Percentiles rank a stretch among this genome's conserved stretches.
Conservation (phyloP, 2,888 invertebrate species). For the Cantharis flavilabris region DNA sequence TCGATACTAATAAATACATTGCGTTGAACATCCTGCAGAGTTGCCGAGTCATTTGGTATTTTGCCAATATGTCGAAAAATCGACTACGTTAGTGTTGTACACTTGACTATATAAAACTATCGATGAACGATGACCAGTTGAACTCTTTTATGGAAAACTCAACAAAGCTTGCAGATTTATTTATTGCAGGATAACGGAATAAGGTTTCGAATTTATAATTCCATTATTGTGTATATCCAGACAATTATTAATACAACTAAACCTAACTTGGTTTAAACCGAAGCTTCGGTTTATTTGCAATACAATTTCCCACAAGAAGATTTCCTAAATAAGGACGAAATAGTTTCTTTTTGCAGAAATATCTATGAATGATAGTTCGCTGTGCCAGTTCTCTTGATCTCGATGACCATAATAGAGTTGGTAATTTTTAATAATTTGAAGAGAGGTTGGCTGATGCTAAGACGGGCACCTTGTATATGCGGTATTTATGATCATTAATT, state of each 20-base stretch:
- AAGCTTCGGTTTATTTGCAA: too few relatives aligned
- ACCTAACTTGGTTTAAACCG: not conserved
- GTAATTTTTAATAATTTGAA: too few relatives aligned
- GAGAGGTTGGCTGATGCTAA: not conserved
- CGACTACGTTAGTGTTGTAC: not conserved
- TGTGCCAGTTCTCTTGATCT: too few relatives aligned
- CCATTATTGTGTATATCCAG: not conserved
- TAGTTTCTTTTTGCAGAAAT: not conserved
- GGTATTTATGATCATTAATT: not conserved
- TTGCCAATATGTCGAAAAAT: slow-evolving; percentile 4
- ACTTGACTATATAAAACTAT: not conserved
- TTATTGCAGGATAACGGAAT: not conserved
- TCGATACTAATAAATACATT: not conserved
- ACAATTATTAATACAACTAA: not conserved
- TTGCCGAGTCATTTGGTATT: not conserved
- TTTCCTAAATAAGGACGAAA: not conserved
- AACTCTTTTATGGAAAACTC: not conserved
- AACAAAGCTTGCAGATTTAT: not conserved
- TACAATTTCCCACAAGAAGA: not conserved
- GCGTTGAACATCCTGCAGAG: not conserved
- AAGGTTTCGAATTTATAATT: not conserved
- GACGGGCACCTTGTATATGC: not conserved
- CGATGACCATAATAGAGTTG: too few relatives aligned
- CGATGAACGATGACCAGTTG: not conserved
- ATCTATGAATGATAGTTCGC: too few relatives aligned